Conservation (phyloP, 2,113 vertebrate genomes). For the Alethe castanea region DNA sequence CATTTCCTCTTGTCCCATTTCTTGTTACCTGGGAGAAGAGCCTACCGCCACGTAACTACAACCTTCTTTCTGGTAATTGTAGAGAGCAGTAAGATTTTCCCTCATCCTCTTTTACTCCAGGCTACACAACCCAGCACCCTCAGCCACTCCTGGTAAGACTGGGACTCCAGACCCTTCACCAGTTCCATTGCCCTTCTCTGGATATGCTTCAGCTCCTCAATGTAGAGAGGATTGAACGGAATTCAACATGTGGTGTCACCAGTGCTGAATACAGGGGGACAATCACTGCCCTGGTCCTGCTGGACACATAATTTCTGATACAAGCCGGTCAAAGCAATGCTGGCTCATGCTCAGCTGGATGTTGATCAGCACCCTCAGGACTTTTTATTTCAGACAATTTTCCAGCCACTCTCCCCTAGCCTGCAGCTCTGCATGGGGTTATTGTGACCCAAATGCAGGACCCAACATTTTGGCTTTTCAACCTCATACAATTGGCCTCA, state of each 20-base stretch:
- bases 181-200: neutral
- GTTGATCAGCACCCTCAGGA: fast-evolving
- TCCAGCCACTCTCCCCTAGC: neutral
- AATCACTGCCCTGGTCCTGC: neutral
- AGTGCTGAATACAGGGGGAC: neutral
- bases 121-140: neutral
- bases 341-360: neutral
- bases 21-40: neutral
- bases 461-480: neutral
- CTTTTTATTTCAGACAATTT: neutral
- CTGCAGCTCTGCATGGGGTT: neutral
- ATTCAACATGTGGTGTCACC: neutral
- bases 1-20: neutral
- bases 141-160: neutral
- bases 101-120: neutral
- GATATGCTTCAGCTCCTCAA: neutral
- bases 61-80: neutral
- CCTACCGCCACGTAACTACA: neutral
- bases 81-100: neutral
- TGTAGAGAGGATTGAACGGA: neutral
- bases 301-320: neutral
- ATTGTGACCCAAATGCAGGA: neutral
- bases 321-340: neutral
- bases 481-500: neutral
- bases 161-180: neutral